Evolutionary conservation across 2,888 invertebrate species (phyloP).

Genomic region (Plebejus melissa): DNA sequence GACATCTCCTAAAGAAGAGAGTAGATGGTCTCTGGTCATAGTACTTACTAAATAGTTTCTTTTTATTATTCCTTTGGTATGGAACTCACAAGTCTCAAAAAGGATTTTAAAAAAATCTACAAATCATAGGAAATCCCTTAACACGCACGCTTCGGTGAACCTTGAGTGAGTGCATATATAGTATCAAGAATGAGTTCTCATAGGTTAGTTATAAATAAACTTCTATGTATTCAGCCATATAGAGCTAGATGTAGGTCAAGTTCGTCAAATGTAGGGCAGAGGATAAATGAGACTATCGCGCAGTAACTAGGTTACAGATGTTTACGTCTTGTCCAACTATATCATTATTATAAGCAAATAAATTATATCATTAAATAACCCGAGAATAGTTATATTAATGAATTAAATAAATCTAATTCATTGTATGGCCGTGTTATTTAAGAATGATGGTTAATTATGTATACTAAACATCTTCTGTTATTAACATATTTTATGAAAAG

Average conservation of each 20-base stretch:
- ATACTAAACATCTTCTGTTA: neutral
- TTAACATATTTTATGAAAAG: neutral
- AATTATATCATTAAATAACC: neutral
- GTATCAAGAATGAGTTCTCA: conserved; percentile 14
- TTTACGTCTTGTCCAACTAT: conserved; percentile 36
- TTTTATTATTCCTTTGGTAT: too few relatives aligned
- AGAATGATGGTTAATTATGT: neutral
- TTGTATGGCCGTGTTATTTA: neutral
- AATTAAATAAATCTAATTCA: neutral
- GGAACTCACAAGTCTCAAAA: neutral
- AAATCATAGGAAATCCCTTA: conserved; percentile 3
- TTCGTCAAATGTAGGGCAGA: conserved; percentile 70
- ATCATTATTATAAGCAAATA: conserved; percentile 32
- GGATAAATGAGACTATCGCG: conserved; percentile 67
- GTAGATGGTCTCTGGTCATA: too few relatives aligned
- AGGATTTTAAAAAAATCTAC: neutral
- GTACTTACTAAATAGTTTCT: too few relatives aligned
- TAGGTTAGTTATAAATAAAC: conserved; percentile 47
- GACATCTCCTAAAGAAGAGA: too few relatives aligned
- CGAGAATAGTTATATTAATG: neutral
- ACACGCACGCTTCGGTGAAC: conserved; percentile 4
- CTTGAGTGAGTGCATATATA: conserved; percentile 22
- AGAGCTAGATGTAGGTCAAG: conserved; percentile 63
- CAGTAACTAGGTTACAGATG: conserved; percentile 46
- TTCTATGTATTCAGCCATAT: conserved; percentile 47